Percentiles rank a stretch among this genome's conserved stretches.
Conservation (phyloP, 2,797 vertebrate species). For the Enteromius viviparus region DNA sequence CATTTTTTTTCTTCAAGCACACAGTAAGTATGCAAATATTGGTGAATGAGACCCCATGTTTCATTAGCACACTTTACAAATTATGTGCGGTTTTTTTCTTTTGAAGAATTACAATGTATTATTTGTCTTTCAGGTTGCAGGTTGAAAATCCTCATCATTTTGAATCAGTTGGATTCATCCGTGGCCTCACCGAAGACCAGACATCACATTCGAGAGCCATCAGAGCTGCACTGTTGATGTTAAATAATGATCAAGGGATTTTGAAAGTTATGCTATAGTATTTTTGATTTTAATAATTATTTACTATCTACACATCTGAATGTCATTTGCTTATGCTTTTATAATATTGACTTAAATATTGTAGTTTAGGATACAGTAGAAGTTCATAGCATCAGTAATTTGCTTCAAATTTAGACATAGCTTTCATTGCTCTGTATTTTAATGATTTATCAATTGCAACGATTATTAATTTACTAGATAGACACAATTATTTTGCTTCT, state of each 20-base stretch:
- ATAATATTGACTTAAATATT: constrained; percentile 4
- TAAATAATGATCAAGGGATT: neutral
- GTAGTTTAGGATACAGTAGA: constrained; percentile 4
- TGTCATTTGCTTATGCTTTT: constrained; percentile 12
- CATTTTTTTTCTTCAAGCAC: neutral
- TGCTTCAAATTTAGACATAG: neutral
- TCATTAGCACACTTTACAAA: neutral
- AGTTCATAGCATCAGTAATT: neutral
- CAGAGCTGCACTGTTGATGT: neutral
- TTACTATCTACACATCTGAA: constrained; percentile 25
- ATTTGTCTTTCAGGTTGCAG: constrained; percentile 17
- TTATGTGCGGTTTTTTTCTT: neutral
- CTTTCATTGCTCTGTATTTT: neutral
- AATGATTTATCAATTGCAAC: neutral
- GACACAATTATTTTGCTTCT: neutral
- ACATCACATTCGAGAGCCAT: neutral
- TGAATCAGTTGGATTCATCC: neutral
- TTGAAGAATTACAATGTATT: neutral
- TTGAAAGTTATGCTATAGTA: neutral
- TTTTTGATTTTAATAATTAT: neutral
- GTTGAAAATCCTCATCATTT: neutral
- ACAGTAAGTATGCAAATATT: constrained; percentile 26
- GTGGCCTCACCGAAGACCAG: neutral
- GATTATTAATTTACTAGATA: neutral
- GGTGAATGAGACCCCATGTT: constrained; percentile 20